Percentiles rank a stretch among this genome's conserved stretches.
phyloP scores from a whole-genome alignment of 64 coral and sea anemone species.

The Actinia equina region DNA sequence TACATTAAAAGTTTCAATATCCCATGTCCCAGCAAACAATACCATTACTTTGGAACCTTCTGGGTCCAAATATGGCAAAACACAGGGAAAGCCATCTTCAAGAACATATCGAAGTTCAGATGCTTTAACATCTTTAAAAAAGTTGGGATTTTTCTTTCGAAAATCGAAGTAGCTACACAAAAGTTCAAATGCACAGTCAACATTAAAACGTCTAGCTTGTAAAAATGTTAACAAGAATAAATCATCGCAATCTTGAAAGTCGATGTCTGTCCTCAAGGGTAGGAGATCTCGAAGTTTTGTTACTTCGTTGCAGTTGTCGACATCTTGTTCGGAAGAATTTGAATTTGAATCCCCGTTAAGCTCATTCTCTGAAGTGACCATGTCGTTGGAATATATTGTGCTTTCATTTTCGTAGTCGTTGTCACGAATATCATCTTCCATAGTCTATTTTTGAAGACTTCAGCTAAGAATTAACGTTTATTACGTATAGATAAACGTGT shows the following conservation, averaged over 20 bases:
- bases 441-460: too few relatives aligned
- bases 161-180: slow-evolving; percentile 71
- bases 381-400: background rate
- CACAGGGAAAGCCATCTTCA: slow-evolving; percentile 82
- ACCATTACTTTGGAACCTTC: slow-evolving; percentile 67
- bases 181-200: slow-evolving; percentile 54
- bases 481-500: background rate
- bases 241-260: slow-evolving; percentile 46
- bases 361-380: background rate
- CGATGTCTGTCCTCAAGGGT: slow-evolving; percentile 5
- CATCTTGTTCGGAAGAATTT: background rate
- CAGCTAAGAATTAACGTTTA: background rate
- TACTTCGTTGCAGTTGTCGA: background rate
- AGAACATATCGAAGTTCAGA: slow-evolving; percentile 65
- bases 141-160: slow-evolving; percentile 33
- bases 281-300: slow-evolving; percentile 13
- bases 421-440: background rate
- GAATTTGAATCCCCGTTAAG: background rate
- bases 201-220: slow-evolving; percentile 55
- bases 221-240: slow-evolving; percentile 68
- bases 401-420: background rate
- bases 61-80: slow-evolving; percentile 52
- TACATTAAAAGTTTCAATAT: slow-evolving; percentile 59
- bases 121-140: slow-evolving; percentile 55
- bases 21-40: slow-evolving; percentile 80